Evolutionary conservation across 1,140 invertebrate genomes (phyloP).

Genomic region (Lordiphosa mommai): DNA sequence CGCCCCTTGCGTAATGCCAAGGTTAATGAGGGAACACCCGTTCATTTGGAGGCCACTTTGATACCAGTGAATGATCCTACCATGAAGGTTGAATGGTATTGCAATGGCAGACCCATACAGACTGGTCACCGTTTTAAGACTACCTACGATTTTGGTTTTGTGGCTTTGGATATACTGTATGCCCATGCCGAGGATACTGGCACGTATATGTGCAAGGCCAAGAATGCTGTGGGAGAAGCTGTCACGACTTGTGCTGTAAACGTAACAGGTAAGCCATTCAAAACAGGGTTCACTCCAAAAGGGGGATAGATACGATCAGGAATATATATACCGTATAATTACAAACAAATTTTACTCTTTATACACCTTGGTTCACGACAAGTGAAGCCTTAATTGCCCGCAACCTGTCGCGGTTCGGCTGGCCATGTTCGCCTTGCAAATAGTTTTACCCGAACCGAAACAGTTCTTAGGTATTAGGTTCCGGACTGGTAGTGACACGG

Average conservation of each 20-base stretch:
- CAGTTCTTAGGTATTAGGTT: too few relatives aligned
- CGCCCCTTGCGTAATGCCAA: conserved; percentile 92
- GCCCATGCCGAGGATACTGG: conserved; percentile 97
- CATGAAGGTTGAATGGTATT: conserved; percentile 97
- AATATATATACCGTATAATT: too few relatives aligned
- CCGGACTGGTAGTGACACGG: too few relatives aligned
- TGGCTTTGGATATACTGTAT: conserved; percentile 97
- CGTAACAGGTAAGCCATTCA: conserved; percentile 85
- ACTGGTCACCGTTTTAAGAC: conserved; percentile 95
- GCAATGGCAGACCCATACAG: conserved; percentile 93
- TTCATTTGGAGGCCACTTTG: conserved; percentile 96
- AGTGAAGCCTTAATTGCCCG: too few relatives aligned
- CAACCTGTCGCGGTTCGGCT: too few relatives aligned
- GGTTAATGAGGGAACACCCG: conserved; percentile 91
- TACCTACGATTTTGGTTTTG: conserved; percentile 97
- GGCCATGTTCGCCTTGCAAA: too few relatives aligned
- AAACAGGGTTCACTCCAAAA: too few relatives aligned
- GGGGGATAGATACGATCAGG: too few relatives aligned
- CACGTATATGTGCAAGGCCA: conserved; percentile 96
- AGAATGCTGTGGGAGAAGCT: conserved; percentile 94
- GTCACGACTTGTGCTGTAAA: conserved; percentile 92
- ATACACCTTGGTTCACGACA: too few relatives aligned
- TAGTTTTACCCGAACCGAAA: too few relatives aligned
- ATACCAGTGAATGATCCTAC: conserved; percentile 97
- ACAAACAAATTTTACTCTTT: too few relatives aligned